phyloP scores from a whole-genome alignment of 2,797 vertebrate species.

The Notolabrus celidotus region DNA sequence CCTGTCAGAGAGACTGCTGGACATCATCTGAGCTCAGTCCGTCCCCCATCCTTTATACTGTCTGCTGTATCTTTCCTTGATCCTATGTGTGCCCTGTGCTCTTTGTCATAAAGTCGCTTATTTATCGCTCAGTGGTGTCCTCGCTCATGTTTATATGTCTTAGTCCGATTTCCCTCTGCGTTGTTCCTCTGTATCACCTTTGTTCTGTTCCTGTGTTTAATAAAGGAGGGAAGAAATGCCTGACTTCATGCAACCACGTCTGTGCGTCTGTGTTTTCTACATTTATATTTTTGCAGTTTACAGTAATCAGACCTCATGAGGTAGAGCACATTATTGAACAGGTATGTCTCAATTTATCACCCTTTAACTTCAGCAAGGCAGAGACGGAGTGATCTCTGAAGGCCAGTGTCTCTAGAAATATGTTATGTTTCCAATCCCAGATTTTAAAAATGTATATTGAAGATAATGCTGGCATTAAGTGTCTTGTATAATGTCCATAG shows the following conservation, averaged over 20 bases:
- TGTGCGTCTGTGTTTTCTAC: background rate
- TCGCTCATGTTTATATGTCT: background rate
- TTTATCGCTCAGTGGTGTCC: background rate
- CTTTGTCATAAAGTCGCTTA: background rate
- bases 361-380: too few relatives aligned
- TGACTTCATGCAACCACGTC: background rate
- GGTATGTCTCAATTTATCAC: too few relatives aligned
- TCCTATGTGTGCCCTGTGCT: constrained; percentile 7
- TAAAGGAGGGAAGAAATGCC: constrained; percentile 20
- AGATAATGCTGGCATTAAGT: too few relatives aligned
- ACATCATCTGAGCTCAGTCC: background rate
- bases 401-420: too few relatives aligned
- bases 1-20: constrained; percentile 17
- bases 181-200: constrained; percentile 14
- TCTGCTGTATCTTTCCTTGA: background rate
- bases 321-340: too few relatives aligned
- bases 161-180: background rate
- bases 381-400: too few relatives aligned
- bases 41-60: background rate
- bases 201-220: constrained; percentile 27
- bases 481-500: too few relatives aligned
- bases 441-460: too few relatives aligned
- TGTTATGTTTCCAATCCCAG: too few relatives aligned
- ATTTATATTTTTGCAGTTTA: too few relatives aligned
- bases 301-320: too few relatives aligned